Conservation (phyloP, 2,113 vertebrate species). For the Rhynchopsitta pachyrhyncha region DNA sequence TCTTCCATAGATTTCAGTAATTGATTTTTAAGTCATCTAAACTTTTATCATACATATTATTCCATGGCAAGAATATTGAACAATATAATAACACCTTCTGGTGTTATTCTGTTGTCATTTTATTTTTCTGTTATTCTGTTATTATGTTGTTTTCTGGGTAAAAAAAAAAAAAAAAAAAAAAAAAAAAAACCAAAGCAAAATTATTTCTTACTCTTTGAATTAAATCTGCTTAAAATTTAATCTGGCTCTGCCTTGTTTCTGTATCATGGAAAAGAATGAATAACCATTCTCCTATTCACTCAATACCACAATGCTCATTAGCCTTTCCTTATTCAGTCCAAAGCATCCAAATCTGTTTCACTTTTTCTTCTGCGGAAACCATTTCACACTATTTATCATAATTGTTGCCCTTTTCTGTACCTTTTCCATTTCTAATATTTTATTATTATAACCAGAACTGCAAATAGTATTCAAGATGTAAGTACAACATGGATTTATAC, state of each 20-base stretch:
- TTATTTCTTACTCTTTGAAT: not conserved
- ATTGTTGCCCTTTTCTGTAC: slow-evolving; percentile 35
- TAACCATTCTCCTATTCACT: not conserved
- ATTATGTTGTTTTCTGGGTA: too few species aligned
- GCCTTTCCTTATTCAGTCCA: slow-evolving; percentile 17
- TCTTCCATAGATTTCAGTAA: not conserved
- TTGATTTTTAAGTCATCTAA: not conserved
- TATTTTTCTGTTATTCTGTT: too few species aligned
- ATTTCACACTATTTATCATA: slow-evolving; percentile 31
- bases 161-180: not conserved
- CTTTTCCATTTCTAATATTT: slow-evolving; percentile 36
- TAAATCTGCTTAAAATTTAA: not conserved
- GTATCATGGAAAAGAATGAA: not conserved
- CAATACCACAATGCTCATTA: not conserved
- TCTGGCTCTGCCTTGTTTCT: not conserved
- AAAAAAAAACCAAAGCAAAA: not conserved
- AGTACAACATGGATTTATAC: not conserved
- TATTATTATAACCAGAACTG: slow-evolving; percentile 32
- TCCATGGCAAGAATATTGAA: not conserved
- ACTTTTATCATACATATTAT: not conserved
- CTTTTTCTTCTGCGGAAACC: not conserved
- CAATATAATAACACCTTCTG: not conserved
- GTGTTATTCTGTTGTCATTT: too few species aligned
- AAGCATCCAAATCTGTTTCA: not conserved
- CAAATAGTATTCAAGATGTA: not conserved